Percentiles rank a stretch among this genome's conserved stretches.
phyloP scores from a whole-genome alignment of 1,140 invertebrate genomes.

The Nautilus pompilius region DNA sequence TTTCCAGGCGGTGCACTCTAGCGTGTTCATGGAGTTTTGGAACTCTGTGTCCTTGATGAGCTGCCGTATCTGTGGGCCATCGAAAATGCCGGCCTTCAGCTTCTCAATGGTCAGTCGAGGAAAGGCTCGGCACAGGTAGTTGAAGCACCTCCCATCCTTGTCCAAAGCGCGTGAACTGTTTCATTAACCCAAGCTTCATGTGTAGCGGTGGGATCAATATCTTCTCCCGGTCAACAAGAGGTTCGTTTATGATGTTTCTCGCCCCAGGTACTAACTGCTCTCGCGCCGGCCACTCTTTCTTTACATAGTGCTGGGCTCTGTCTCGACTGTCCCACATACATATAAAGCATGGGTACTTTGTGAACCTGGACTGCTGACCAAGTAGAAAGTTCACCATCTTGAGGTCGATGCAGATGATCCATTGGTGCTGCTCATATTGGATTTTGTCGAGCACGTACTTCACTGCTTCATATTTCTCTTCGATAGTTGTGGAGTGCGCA shows the following conservation, averaged over 20 bases:
- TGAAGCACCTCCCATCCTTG: not conserved
- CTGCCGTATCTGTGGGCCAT: conserved; percentile 15
- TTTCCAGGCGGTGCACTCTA: not conserved
- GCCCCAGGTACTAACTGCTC: not conserved
- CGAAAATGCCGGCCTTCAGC: conserved; percentile 7
- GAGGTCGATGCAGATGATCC: not conserved
- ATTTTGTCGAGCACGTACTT: conserved; percentile 1
- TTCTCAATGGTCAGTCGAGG: not conserved
- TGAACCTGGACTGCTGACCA: not conserved
- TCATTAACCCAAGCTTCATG: not conserved
- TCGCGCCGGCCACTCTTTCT: not conserved
- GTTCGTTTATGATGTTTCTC: not conserved
- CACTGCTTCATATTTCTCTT: not conserved
- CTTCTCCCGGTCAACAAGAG: not conserved
- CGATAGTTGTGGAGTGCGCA: not conserved
- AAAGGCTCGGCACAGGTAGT: not conserved
- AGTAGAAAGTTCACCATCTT: not conserved
- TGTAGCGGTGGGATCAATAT: not conserved
- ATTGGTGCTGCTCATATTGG: not conserved
- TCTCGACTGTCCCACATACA: not conserved
- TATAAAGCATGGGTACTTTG: not conserved
- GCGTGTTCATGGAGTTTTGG: not conserved
- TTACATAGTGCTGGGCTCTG: not conserved
- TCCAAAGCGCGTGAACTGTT: not conserved
- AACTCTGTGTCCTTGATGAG: not conserved